Evolutionary conservation across 2,797 vertebrate genomes (phyloP).

Genomic region (Triplophysa bombifrons): DNA sequence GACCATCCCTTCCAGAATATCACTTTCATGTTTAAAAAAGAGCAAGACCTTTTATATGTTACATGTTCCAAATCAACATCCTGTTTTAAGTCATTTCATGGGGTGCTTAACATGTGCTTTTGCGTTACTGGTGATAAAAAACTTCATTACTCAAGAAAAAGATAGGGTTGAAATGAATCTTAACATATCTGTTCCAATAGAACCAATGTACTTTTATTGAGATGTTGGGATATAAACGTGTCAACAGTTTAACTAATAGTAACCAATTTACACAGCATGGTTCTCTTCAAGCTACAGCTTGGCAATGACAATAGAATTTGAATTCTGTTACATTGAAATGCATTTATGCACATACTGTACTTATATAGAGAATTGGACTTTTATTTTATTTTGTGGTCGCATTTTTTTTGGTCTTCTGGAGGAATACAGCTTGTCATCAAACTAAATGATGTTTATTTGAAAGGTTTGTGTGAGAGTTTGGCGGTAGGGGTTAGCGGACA

Average conservation of each 20-base stretch:
- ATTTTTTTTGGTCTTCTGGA: too few species aligned
- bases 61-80: background rate
- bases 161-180: background rate
- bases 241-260: background rate
- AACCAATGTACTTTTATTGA: background rate
- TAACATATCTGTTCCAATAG: background rate
- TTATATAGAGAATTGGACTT: too few species aligned
- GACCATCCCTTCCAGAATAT: background rate
- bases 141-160: background rate
- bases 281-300: background rate
- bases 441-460: too few species aligned
- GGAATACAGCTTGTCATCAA: too few species aligned
- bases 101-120: background rate
- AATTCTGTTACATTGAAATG: too few species aligned
- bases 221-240: background rate
- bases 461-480: too few species aligned
- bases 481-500: too few species aligned
- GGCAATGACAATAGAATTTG: background rate
- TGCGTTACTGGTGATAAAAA: background rate
- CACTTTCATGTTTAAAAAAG: background rate
- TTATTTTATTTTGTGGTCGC: too few species aligned
- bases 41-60: background rate
- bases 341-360: too few species aligned
- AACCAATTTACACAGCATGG: background rate
- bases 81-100: conserved; percentile 6